Percentiles rank a stretch among this genome's conserved stretches.
Evolutionary conservation across 2,113 vertebrate genomes (phyloP).

Genomic region (Andinoacara biseriatus): DNA sequence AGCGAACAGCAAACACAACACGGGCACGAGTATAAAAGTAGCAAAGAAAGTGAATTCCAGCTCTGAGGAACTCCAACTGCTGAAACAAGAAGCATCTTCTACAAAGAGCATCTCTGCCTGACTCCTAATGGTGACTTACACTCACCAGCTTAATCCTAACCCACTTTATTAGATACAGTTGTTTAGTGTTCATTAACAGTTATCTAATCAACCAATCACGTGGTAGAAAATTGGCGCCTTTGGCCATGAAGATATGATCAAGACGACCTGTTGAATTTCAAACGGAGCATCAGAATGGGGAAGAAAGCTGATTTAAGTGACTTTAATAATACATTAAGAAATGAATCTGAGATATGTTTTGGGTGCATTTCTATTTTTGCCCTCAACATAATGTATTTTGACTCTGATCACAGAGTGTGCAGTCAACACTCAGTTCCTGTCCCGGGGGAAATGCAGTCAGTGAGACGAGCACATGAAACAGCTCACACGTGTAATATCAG

Average conservation of each 20-base stretch:
- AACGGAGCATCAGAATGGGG: neutral
- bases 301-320: too few species aligned
- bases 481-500: neutral
- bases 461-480: neutral
- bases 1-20: neutral
- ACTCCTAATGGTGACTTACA: neutral
- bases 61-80: neutral
- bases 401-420: neutral
- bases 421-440: neutral
- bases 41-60: neutral
- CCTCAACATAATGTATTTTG: neutral
- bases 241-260: neutral
- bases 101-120: too few species aligned
- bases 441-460: neutral
- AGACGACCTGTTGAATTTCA: neutral
- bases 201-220: neutral
- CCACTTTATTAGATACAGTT: neutral
- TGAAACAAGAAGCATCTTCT: too few species aligned
- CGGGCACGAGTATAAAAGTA: neutral
- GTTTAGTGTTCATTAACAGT: neutral
- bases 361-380: neutral
- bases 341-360: neutral
- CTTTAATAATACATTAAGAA: neutral
- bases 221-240: neutral
- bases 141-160: neutral